Conservation (phyloP, 1,140 invertebrate species). For the Eriocheir sinensis region DNA sequence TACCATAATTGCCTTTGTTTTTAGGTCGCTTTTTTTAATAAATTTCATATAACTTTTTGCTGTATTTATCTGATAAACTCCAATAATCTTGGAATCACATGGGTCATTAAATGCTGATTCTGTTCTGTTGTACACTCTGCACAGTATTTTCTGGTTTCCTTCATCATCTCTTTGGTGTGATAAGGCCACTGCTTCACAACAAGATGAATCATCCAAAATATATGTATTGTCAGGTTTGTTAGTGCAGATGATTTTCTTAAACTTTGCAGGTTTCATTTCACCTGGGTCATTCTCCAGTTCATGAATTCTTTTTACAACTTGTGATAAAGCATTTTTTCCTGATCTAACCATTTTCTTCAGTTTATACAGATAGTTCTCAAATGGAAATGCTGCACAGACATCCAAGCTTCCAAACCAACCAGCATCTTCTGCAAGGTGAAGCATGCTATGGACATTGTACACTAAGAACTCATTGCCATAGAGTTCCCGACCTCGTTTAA, state of each 20-base stretch:
- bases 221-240: conserved; percentile 32
- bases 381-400: conserved; percentile 80
- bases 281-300: neutral
- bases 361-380: conserved; percentile 80
- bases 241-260: neutral
- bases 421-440: conserved; percentile 80
- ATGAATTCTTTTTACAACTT: conserved; percentile 41
- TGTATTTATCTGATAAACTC: neutral
- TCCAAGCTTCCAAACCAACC: conserved; percentile 79
- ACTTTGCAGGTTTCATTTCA: conserved; percentile 29
- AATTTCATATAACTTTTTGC: conserved; percentile 25
- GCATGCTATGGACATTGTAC: conserved; percentile 81
- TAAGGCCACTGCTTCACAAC: conserved; percentile 34
- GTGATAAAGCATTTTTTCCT: conserved; percentile 36
- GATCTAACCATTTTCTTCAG: conserved; percentile 79
- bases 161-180: conserved; percentile 3
- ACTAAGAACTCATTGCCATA: conserved; percentile 80
- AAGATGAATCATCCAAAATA: neutral
- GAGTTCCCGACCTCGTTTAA: conserved; percentile 75
- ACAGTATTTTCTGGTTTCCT: conserved; percentile 9
- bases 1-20: conserved; percentile 3
- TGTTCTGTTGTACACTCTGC: conserved; percentile 33
- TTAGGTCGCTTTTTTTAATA: neutral
- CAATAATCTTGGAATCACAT: conserved; percentile 37
- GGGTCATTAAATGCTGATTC: conserved; percentile 12